These are phyloP conservation scores for Chlorocebus sabaeus DNA, from an alignment of 2,113 vertebrate species.

Conservation along the genomic window DNA sequence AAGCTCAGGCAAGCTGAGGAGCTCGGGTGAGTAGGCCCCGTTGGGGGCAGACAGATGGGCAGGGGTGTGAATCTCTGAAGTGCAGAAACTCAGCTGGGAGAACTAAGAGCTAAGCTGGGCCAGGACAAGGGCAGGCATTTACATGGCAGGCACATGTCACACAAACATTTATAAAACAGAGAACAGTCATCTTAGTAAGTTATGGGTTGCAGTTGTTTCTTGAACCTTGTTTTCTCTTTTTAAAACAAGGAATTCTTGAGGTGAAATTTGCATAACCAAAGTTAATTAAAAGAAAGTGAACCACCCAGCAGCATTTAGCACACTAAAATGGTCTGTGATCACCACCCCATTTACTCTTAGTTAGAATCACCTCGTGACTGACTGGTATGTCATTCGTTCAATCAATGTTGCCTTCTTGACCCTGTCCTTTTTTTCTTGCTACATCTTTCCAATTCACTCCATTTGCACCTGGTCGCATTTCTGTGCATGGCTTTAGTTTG, in stretches of 20 bases:
- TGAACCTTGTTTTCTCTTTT: neutral
- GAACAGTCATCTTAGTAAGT: neutral
- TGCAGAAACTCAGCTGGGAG: accelerated
- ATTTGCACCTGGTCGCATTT: accelerated
- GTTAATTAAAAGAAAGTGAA: neutral
- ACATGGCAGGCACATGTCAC: accelerated
- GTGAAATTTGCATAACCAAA: neutral
- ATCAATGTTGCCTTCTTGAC: neutral
- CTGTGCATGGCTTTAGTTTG: accelerated
- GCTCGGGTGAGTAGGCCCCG: conserved; percentile 79
- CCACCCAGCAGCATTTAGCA: neutral
- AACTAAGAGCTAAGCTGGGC: neutral
- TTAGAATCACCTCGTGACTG: too few relatives aligned
- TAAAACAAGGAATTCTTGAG: neutral
- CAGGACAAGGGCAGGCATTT: neutral
- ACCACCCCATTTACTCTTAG: accelerated
- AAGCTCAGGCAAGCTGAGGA: conserved; percentile 77
- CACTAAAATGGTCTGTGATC: neutral
- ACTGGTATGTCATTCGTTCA: neutral
- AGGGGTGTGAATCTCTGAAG: neutral
- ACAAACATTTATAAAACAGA: neutral
- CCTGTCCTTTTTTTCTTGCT: accelerated
- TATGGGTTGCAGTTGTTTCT: neutral
- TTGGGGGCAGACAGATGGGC: too few relatives aligned
- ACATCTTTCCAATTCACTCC: too few relatives aligned